Percentiles rank a stretch among this genome's conserved stretches.
Conservation (phyloP, 2,888 invertebrate genomes). For the Neoaliturus tenellus region DNA sequence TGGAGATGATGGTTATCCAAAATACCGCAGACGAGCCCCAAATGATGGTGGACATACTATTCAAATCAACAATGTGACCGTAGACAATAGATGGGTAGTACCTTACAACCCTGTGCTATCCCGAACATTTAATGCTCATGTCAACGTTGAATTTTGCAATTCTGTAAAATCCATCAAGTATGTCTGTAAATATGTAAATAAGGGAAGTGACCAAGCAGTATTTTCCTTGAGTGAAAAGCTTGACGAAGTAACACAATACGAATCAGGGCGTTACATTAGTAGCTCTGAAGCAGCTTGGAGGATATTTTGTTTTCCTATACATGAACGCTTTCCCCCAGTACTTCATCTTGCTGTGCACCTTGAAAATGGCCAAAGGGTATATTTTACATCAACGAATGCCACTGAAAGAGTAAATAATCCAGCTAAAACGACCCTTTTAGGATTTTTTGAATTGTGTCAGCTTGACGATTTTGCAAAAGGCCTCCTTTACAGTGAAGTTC, state of each 20-base stretch:
- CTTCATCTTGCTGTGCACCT: constrained; percentile 48
- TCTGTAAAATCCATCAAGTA: constrained; percentile 66
- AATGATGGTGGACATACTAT: constrained; percentile 28
- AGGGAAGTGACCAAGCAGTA: constrained; percentile 62
- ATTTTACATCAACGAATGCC: constrained; percentile 33
- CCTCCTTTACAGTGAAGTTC: constrained; percentile 62
- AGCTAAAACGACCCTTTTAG: constrained; percentile 3
- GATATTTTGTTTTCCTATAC: constrained; percentile 57
- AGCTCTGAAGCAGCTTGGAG: constrained; percentile 62
- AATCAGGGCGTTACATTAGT: constrained; percentile 63
- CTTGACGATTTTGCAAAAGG: constrained; percentile 59
- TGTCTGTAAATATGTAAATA: constrained; percentile 66
- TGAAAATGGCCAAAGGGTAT: constrained; percentile 53
- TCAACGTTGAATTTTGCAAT: constrained; percentile 65
- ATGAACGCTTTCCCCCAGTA: constrained; percentile 38
- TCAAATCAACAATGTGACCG: constrained; percentile 5
- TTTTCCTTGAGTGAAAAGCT: constrained; percentile 54
- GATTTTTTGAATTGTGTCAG: constrained; percentile 36
- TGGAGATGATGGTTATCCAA: constrained; percentile 69
- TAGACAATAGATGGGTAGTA: constrained; percentile 64
- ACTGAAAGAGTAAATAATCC: constrained; percentile 25
- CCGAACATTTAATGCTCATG: constrained; percentile 61
- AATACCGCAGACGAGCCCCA: constrained; percentile 68
- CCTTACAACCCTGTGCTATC: constrained; percentile 60
- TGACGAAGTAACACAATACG: constrained; percentile 64